Evolutionary conservation across 1,140 invertebrate genomes (phyloP).

Genomic region (Leptopilina clavipes): DNA sequence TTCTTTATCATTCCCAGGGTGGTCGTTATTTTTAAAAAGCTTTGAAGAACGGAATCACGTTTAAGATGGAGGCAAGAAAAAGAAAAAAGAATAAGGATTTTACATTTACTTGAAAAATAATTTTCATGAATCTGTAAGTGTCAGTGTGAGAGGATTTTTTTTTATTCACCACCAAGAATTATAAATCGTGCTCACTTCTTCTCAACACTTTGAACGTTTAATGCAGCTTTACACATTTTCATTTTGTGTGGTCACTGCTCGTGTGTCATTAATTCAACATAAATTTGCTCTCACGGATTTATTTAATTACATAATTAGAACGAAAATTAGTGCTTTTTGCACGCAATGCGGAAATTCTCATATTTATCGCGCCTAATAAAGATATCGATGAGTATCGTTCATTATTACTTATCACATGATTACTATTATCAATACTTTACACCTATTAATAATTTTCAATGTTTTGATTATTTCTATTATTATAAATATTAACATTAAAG

Average conservation of each 20-base stretch:
- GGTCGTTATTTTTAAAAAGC: constrained; percentile 4
- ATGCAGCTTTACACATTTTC: neutral
- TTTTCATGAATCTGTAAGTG: constrained; percentile 7
- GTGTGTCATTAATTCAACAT: neutral
- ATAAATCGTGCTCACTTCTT: neutral
- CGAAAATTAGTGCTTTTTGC: neutral
- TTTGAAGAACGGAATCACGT: neutral
- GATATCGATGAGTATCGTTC: neutral
- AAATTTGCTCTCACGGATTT: neutral
- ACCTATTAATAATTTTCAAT: no score
- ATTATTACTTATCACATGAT: neutral
- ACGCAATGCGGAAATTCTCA: neutral
- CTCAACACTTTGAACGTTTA: neutral
- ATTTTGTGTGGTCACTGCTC: no score
- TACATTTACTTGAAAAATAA: constrained; percentile 7
- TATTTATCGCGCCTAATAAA: neutral
- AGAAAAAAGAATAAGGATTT: neutral
- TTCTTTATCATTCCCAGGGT: neutral
- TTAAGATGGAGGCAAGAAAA: neutral
- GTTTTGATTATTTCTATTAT: no score
- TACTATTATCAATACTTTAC: no score
- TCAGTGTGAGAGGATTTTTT: neutral
- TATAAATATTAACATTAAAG: no score
- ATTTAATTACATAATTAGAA: constrained; percentile 19
- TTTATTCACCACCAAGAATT: neutral